These are phyloP conservation scores for Hirtodrosophila duncani DNA, from an alignment of 2,888 invertebrate genomes.

Conservation along the genomic window DNA sequence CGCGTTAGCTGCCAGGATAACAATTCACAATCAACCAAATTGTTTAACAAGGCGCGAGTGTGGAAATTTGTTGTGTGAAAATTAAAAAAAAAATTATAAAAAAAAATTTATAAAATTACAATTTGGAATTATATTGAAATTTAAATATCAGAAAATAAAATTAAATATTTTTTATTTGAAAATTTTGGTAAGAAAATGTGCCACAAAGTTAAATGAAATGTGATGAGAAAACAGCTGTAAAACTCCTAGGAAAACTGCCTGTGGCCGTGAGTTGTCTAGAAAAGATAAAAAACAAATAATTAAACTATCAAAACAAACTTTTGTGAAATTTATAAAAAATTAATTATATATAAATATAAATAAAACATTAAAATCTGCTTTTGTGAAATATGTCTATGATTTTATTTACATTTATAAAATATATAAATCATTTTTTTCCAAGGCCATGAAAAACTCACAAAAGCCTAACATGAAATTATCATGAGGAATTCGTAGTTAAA, in stretches of 20 bases:
- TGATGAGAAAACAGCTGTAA: too few relatives aligned
- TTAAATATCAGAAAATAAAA: background rate
- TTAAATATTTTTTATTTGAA: background rate
- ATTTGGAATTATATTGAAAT: background rate
- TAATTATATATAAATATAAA: background rate
- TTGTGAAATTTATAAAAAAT: background rate
- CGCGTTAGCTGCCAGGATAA: slow-evolving; percentile 16
- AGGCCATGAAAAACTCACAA: background rate
- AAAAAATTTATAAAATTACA: background rate
- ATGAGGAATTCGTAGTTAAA: background rate
- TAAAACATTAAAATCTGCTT: too few relatives aligned
- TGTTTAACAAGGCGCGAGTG: background rate
- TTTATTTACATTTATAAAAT: background rate
- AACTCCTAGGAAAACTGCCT: too few relatives aligned
- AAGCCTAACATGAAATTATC: too few relatives aligned
- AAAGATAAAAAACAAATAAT: background rate
- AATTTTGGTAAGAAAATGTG: slow-evolving; percentile 1
- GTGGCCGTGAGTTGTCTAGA: background rate
- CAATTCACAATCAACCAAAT: background rate
- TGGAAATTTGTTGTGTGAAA: background rate
- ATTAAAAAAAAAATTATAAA: background rate
- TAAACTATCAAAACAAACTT: background rate
- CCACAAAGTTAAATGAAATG: slow-evolving; percentile 6
- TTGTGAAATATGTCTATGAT: too few relatives aligned
- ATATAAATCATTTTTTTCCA: background rate